A percentile compares a stretch with the other conserved stretches of the same genome.
Evolutionary conservation across 2,888 invertebrate species (phyloP).

Genomic region (Gymnosoma rotundatum): DNA sequence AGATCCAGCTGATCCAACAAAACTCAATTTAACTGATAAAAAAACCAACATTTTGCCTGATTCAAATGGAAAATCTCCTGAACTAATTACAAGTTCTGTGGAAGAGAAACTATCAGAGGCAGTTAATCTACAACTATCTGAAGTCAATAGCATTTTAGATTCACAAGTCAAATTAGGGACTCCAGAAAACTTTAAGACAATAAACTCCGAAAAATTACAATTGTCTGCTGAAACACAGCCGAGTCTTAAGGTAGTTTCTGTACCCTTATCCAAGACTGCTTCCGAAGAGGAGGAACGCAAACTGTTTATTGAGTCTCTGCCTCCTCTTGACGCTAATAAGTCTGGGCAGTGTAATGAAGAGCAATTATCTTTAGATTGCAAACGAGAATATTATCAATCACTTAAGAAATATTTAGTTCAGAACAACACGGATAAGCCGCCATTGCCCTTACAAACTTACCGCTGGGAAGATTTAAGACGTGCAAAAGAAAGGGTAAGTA

Average conservation of each 20-base stretch:
- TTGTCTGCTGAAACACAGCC: slow-evolving; percentile 67
- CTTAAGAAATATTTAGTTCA: slow-evolving; percentile 80
- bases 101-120: slow-evolving; percentile 74
- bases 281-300: slow-evolving; percentile 79
- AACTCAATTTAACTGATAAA: background rate
- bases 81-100: slow-evolving; percentile 29
- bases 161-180: slow-evolving; percentile 50
- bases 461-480: slow-evolving; percentile 91
- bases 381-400: slow-evolving; percentile 81
- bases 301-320: slow-evolving; percentile 80
- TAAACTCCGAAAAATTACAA: too few relatives aligned
- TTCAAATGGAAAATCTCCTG: background rate
- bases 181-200: background rate
- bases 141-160: slow-evolving; percentile 78
- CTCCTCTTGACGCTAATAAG: slow-evolving; percentile 76
- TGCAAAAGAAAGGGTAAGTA: slow-evolving; percentile 84
- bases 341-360: slow-evolving; percentile 74
- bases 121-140: slow-evolving; percentile 78
- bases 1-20: background rate
- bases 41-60: background rate
- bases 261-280: slow-evolving; percentile 78
- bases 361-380: slow-evolving; percentile 78
- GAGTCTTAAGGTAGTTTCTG: slow-evolving; percentile 71
- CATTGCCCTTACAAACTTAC: slow-evolving; percentile 89
- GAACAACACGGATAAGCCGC: slow-evolving; percentile 82